Conservation (phyloP, 2,113 vertebrate genomes). For the Mus spicilegus region DNA sequence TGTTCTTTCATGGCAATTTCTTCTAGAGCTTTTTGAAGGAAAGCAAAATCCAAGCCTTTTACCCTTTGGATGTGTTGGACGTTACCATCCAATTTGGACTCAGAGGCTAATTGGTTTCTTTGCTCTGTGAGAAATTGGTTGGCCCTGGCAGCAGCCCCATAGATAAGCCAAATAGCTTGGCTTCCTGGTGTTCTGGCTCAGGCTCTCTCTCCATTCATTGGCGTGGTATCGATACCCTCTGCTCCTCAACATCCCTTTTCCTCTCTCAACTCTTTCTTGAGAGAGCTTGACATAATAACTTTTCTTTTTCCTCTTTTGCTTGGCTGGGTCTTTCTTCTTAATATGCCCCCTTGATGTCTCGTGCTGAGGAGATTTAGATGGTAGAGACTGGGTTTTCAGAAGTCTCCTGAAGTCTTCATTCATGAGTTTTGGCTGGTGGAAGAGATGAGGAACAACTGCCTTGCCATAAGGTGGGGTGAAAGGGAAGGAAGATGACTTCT, state of each 20-base stretch:
- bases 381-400: constrained; percentile 85
- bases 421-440: constrained; percentile 92
- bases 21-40: constrained; percentile 94
- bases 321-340: constrained; percentile 93
- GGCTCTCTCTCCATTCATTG: constrained; percentile 93
- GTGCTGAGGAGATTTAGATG: constrained; percentile 92
- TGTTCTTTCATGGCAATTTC: constrained; percentile 97
- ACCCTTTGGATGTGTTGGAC: constrained; percentile 99
- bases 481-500: constrained; percentile 92
- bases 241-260: constrained; percentile 89
- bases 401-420: constrained; percentile 91
- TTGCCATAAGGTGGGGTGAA: constrained; percentile 92
- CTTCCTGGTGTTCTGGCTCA: constrained; percentile 97
- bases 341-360: constrained; percentile 95
- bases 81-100: constrained; percentile 98
- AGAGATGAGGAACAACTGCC: constrained; percentile 89
- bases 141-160: neutral
- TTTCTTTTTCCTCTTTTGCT: constrained; percentile 93
- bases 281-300: constrained; percentile 95
- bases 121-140: constrained; percentile 86
- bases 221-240: constrained; percentile 95
- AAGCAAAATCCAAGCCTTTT: constrained; percentile 96
- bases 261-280: constrained; percentile 95
- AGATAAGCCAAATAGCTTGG: constrained; percentile 89
- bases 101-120: constrained; percentile 95